A percentile compares a stretch with the other conserved stretches of the same genome.
phyloP scores from a whole-genome alignment of 2,888 invertebrate genomes.

The Netelia melanura region DNA sequence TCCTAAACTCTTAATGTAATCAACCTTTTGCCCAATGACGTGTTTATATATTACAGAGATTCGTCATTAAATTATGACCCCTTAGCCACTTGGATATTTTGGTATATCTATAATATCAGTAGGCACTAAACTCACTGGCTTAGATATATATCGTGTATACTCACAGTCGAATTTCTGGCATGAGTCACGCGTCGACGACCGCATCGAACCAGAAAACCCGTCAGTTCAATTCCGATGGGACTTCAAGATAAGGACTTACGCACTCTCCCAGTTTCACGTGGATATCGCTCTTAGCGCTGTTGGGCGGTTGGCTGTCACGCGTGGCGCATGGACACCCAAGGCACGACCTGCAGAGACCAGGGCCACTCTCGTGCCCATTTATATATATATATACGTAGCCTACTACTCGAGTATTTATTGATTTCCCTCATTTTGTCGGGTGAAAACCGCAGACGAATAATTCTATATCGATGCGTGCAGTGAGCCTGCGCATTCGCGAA shows the following conservation, averaged over 20 bases:
- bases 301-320: constrained; percentile 9
- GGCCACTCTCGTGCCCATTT: background rate
- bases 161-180: constrained; percentile 61
- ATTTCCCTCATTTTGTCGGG: constrained; percentile 36
- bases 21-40: constrained; percentile 30
- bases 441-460: constrained; percentile 7
- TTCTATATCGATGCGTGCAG: background rate
- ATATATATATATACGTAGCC: background rate
- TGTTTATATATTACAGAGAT: constrained; percentile 44
- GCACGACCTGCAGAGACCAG: constrained; percentile 32
- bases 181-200: constrained; percentile 67
- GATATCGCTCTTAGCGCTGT: constrained; percentile 42
- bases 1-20: constrained; percentile 41
- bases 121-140: constrained; percentile 23
- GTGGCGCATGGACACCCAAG: constrained; percentile 8
- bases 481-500: background rate
- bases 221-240: constrained; percentile 71
- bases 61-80: constrained; percentile 70
- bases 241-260: constrained; percentile 68
- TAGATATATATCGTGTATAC: constrained; percentile 33
- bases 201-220: constrained; percentile 70
- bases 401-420: constrained; percentile 39
- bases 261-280: constrained; percentile 48
- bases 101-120: constrained; percentile 16
- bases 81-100: constrained; percentile 29